Conservation (phyloP, 2,888 invertebrate genomes). For the Lutraria lutraria region DNA sequence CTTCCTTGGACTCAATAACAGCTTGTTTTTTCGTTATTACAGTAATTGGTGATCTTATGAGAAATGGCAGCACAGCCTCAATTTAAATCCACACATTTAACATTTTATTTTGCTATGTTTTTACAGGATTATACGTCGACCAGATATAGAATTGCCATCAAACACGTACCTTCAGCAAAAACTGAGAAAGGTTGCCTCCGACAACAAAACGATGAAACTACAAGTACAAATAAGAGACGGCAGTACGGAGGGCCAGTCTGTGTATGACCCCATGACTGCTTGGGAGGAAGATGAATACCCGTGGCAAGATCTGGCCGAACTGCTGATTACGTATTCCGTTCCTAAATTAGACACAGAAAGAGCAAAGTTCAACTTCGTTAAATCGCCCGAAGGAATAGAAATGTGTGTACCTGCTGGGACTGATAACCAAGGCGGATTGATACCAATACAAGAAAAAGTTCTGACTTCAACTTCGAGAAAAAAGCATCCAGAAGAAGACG, state of each 20-base stretch:
- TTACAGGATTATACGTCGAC: slow-evolving; percentile 58
- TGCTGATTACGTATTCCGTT: slow-evolving; percentile 58
- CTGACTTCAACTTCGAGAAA: slow-evolving; percentile 55
- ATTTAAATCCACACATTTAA: no score
- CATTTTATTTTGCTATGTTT: neutral
- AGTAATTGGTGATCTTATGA: no score
- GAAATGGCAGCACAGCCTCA: no score
- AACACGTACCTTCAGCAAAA: slow-evolving; percentile 59
- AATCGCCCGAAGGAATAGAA: slow-evolving; percentile 38
- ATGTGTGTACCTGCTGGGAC: slow-evolving; percentile 40
- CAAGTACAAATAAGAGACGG: slow-evolving; percentile 62
- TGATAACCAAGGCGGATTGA: slow-evolving; percentile 55
- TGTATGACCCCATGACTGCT: slow-evolving; percentile 42
- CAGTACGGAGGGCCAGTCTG: neutral
- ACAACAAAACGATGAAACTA: slow-evolving; percentile 51
- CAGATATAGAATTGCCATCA: slow-evolving; percentile 59
- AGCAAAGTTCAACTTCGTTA: slow-evolving; percentile 55
- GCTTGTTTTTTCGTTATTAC: no score
- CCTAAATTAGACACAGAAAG: slow-evolving; percentile 61
- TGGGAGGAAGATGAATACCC: slow-evolving; percentile 64
- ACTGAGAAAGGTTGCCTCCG: slow-evolving; percentile 47
- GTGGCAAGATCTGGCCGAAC: slow-evolving; percentile 56
- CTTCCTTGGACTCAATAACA: no score
- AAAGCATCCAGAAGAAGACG: slow-evolving; percentile 46
- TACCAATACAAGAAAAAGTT: slow-evolving; percentile 63